Base-by-base conservation (phyloP, 2,797 vertebrate species). In the Propithecus perrieri region DNA sequence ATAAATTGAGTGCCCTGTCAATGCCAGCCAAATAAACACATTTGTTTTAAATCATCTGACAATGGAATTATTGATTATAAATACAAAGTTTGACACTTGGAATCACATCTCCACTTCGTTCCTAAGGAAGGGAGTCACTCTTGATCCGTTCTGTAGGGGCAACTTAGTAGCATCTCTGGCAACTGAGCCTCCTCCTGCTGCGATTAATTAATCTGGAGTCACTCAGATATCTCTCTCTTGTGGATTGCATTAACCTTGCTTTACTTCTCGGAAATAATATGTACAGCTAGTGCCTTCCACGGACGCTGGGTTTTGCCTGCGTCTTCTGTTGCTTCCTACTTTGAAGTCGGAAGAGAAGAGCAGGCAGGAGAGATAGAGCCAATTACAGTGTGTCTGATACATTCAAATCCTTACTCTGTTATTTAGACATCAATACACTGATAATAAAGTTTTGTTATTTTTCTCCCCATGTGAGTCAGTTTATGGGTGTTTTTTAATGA, bases 171-270 rank as follows among this genome's bases (percentile, higher is more conserved):
- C 85, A 95, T 96, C 95, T 97, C 96, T 97, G 91, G 48, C 87
- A 91, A 97, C 96, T 97, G 50, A 96, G 88, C 89, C 95, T 95
- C 97, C 97, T 75, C 97, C 85, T 94, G 74, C 92, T 97, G 93
- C 86, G 94, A 97, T 95, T 97, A 98, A 98, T 98, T 98, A 98
- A 96, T 98, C 97, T 89, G 72, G 92, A 96, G 94, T 94, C 97
- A 89, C 89, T 97, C 85, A 95, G 55, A 65, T 96, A 79, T 95
- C 96, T 97, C 88, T 78, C 72, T 91, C 30, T 2, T 80, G 17
- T 94, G 94, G 65, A 61, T 38, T 91, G 38, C 28, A 75, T 90
- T 97, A 87, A 94, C 91, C 80, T 95, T 91, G 67, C 67, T 86
- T 65, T 85, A n/a, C 71, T 63, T 79, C 61, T 67, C 59, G 85